Base-by-base conservation (phyloP, 2,888 invertebrate genomes). In the Tineola bisselliella region DNA sequence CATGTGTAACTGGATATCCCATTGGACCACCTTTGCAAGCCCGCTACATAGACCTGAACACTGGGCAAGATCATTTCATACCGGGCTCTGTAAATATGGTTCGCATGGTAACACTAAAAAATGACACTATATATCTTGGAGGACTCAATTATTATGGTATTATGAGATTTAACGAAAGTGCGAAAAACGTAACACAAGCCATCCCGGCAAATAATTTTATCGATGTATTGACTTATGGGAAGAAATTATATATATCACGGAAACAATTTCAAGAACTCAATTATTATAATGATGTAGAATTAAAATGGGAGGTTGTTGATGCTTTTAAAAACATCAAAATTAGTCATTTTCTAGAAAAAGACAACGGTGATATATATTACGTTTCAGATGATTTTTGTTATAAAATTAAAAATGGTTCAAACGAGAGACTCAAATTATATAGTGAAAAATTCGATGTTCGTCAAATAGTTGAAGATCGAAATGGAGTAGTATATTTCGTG, bases 321-420 rank as follows among this genome's bases (percentile, higher is more conserved):
- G 19, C 10, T 6, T 54, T 25, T 25, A 54, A 25, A 54, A 12
- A 54, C 25, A 3, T 54, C 2, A 18, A 54, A 18, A 25, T 54
- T 8, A 25, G 4, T 6, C 2, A 54, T 1, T 54, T 54, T 54
- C 12, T 54, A 12, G 54, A 54, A 54, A 54, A 25, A 54, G 25
- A 54, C n/a, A 54, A 54, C 25, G 54, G 54, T 25, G 54, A 54
- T 54, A 12, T 54, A 6, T 54, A 54, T 54, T 54, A 54, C 12
- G 54, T 54, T 6, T 54, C 54, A 8, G 54, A 25, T 12, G 18
- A 18, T 25, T 19, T 25, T 19, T 25, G 18, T 54, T 54, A 54
- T n/a, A 54, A 54, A 18, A 25, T 54, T 11, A 25, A 11, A 5
- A 54, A 25, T n/a, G 54, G 25, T 25, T n/a, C 12, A 19, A 25